phyloP scores from a whole-genome alignment of 2,888 invertebrate species.

The Ferrisia virgata region DNA sequence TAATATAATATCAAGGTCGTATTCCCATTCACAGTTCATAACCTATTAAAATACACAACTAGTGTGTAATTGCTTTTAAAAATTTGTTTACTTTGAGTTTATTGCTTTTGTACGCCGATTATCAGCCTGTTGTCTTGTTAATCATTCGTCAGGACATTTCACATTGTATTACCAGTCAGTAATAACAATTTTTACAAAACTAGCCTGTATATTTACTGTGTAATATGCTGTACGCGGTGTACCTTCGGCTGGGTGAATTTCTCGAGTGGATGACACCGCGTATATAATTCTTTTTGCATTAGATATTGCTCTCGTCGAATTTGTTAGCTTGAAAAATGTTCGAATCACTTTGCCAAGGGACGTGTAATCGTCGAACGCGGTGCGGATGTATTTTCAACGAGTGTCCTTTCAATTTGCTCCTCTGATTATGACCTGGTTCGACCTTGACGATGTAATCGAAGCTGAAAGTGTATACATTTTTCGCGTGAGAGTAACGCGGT shows the following conservation, averaged over 20 bases:
- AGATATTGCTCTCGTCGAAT: too few relatives aligned
- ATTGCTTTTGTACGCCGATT: not conserved
- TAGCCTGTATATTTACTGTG: too few relatives aligned
- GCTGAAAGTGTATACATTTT: not conserved
- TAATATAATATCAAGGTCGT: slow-evolving; percentile 28
- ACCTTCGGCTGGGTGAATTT: not conserved
- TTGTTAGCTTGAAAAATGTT: not conserved
- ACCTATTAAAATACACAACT: slow-evolving; percentile 7
- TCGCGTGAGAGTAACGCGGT: not conserved
- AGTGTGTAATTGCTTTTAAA: slow-evolving; percentile 6
- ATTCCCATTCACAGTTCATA: slow-evolving; percentile 20
- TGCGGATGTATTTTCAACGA: not conserved
- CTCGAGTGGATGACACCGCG: not conserved
- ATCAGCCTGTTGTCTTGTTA: not conserved
- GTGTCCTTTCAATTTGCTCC: not conserved
- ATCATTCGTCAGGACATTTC: not conserved
- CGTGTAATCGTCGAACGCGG: not conserved
- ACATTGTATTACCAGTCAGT: too few relatives aligned
- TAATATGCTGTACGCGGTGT: not conserved
- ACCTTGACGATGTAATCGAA: slow-evolving; percentile 4
- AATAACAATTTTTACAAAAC: too few relatives aligned
- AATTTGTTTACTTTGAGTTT: slow-evolving; percentile 2
- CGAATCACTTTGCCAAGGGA: not conserved
- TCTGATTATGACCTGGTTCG: not conserved
- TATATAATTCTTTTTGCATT: not conserved